A percentile compares a stretch with the other conserved stretches of the same genome.
phyloP scores from a whole-genome alignment of 2,888 invertebrate species.

The Netelia fuscicornis region DNA sequence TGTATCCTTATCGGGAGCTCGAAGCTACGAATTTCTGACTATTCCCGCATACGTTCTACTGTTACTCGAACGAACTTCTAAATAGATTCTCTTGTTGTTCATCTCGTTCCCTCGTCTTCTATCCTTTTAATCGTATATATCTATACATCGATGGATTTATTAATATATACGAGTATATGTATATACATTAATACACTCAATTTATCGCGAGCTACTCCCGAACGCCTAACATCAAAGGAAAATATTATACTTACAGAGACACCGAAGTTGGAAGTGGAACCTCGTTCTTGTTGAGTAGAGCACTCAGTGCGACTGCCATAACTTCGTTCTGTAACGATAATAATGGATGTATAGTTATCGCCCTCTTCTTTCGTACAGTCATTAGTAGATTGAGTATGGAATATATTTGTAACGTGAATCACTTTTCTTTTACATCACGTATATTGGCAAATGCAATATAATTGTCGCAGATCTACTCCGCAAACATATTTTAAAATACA shows the following conservation, averaged over 20 bases:
- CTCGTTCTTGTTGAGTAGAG: slow-evolving; percentile 78
- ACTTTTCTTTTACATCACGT: too few relatives aligned
- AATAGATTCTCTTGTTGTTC: background rate
- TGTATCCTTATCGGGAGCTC: background rate
- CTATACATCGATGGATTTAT: background rate
- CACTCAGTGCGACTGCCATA: slow-evolving; percentile 79
- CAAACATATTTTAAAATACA: too few relatives aligned
- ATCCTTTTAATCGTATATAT: background rate
- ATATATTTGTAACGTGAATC: background rate
- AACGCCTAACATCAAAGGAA: background rate
- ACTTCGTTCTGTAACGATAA: slow-evolving; percentile 81
- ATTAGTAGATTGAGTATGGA: background rate
- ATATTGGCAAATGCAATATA: too few relatives aligned
- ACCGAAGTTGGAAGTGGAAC: slow-evolving; percentile 75
- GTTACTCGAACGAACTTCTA: background rate
- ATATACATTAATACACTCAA: background rate
- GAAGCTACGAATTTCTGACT: slow-evolving; percentile 26
- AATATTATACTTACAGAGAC: slow-evolving; percentile 79
- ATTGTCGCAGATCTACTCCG: too few relatives aligned
- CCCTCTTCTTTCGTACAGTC: background rate
- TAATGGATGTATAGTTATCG: slow-evolving; percentile 44
- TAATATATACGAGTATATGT: background rate
- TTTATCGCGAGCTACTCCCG: background rate
- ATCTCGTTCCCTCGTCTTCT: background rate
- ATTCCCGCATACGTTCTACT: background rate